These are phyloP conservation scores for Symphodus melops DNA, from an alignment of 2,113 vertebrate species.

Conservation along the genomic window DNA sequence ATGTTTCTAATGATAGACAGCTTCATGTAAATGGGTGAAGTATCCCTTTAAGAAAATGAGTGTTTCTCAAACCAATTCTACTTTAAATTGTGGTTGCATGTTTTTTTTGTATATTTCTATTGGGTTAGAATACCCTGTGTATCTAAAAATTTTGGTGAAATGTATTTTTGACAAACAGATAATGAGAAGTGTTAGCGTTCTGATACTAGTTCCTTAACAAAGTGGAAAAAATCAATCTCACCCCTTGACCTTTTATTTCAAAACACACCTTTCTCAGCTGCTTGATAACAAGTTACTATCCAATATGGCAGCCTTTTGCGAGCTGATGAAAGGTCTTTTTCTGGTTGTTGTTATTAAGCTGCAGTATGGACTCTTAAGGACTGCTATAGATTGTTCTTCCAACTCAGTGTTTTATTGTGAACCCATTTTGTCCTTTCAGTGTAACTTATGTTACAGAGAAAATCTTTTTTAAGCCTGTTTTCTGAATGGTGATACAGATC, in stretches of 20 bases:
- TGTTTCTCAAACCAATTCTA: conserved; percentile 30
- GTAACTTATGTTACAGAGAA: conserved; percentile 28
- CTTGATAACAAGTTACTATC: conserved; percentile 82
- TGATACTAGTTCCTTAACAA: conserved; percentile 64
- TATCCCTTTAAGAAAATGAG: not conserved
- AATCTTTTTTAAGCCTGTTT: conserved; percentile 15
- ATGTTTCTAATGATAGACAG: too few species aligned
- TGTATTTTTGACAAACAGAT: conserved; percentile 33
- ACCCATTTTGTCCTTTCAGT: conserved; percentile 16
- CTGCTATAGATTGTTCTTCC: conserved; percentile 49
- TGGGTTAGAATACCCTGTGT: not conserved
- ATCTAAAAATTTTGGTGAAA: conserved; percentile 23
- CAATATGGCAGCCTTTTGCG: conserved; percentile 67
- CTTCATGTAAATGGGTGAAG: too few species aligned
- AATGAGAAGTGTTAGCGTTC: conserved; percentile 54
- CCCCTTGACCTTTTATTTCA: conserved; percentile 66
- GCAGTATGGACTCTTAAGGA: conserved; percentile 59
- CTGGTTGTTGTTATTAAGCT: conserved; percentile 67
- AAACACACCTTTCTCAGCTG: conserved; percentile 66
- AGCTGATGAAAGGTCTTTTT: conserved; percentile 55
- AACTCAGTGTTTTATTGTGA: conserved; percentile 60
- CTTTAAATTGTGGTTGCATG: not conserved
- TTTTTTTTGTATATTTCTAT: not conserved
- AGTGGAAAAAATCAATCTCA: conserved; percentile 68
- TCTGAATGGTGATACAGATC: conserved; percentile 29